Evolutionary conservation across 2,797 vertebrate species (phyloP), one percentile per base, ranked within the genome.

Genomic region (Poecilia wingei): DNA sequence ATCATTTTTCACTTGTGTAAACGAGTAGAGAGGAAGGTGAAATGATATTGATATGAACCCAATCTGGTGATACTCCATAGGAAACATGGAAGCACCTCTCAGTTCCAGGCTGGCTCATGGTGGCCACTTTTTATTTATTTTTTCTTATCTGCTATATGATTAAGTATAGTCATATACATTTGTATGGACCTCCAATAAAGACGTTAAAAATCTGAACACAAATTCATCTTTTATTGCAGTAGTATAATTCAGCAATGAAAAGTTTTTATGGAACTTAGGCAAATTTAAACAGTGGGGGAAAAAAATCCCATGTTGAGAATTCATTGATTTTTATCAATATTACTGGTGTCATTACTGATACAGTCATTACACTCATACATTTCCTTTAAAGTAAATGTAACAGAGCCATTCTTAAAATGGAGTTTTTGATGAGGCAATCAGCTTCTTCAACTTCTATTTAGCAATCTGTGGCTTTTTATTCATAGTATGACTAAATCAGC

Each of bases 371-470:
- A 49, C 31, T 31, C 59, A 33, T 61, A 61, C 59, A 64, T 14
- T 36, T 33, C 31, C n/a, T 66, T 66, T 66, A 66, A 66, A 39
- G 64, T 41, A 68, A 41, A 68, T 64, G 16, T 64, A 64, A 64
- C 59, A 64, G 16, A 64, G 12, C 1, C 14, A 33, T 18, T 33
- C 14, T 33, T 14, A 14, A 28, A 61, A 33, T 33, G 5, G 13
- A 25, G 20, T 68, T 68, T 39, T 36, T 61, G 31, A 36, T 36
- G 14, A 41, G 36, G 64, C 0, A 3, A 39, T 41, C 18, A 68
- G 6, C 18, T 68, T 69, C 39, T 69, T 22, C 20, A 69, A 43
- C 39, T 69, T 41, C 33, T 25, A 39, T 41, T 68, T 10, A 12
- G 36, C 31, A 41, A 41, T 41, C 64, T 41, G 10, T 10, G 18